Evolutionary conservation across 2,113 vertebrate genomes (phyloP).

Genomic region (Oryzias woworae): DNA sequence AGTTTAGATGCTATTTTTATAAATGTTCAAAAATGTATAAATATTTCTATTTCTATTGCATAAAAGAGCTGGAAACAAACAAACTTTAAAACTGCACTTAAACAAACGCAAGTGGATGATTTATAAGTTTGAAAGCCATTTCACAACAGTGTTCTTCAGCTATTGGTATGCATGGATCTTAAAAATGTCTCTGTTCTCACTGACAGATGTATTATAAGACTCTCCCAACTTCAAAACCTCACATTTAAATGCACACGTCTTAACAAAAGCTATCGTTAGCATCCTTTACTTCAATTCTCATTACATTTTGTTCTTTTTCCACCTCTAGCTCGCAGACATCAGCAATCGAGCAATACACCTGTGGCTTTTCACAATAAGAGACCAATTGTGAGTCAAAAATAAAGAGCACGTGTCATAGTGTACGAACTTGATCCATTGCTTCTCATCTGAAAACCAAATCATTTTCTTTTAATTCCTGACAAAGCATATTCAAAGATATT

Average conservation of each 20-base stretch:
- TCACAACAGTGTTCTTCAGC: background rate
- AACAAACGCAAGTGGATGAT: too few relatives aligned
- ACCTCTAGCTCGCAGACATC: constrained; percentile 12
- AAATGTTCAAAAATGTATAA: too few relatives aligned
- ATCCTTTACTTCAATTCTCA: constrained; percentile 9
- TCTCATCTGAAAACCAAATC: too few relatives aligned
- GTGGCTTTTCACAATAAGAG: constrained; percentile 32
- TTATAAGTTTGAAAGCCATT: background rate
- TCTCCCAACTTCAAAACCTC: background rate
- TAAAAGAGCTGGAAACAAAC: too few relatives aligned
- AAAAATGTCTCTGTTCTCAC: background rate
- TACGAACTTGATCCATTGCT: too few relatives aligned
- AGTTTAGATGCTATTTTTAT: too few relatives aligned
- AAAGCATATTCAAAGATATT: too few relatives aligned
- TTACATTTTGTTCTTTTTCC: constrained; percentile 7
- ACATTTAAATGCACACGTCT: background rate
- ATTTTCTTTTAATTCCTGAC: too few relatives aligned
- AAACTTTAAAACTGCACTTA: too few relatives aligned
- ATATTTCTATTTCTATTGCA: too few relatives aligned
- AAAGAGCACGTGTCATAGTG: too few relatives aligned
- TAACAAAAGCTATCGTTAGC: constrained; percentile 2
- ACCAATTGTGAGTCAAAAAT: too few relatives aligned
- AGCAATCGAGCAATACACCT: constrained; percentile 47
- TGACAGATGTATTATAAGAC: background rate
- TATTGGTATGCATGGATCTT: background rate